These are phyloP conservation scores for Acronicta psi DNA, from an alignment of 2,888 invertebrate genomes.

Conservation along the genomic window DNA sequence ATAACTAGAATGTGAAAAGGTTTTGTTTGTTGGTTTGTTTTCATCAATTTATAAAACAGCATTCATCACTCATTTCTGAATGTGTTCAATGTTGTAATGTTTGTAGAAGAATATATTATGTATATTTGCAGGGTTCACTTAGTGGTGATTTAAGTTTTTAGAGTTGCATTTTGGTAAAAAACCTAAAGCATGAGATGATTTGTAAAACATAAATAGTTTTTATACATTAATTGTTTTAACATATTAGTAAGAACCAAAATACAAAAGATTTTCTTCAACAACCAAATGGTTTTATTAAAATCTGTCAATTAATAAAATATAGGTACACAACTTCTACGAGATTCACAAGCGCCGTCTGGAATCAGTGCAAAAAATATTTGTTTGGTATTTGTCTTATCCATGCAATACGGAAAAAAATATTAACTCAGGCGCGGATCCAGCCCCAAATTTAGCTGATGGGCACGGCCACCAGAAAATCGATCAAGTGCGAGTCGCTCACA, in stretches of 20 bases:
- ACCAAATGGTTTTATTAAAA: conserved; percentile 60
- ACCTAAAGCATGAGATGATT: conserved; percentile 73
- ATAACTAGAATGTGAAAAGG: conserved; percentile 42
- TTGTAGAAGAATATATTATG: conserved; percentile 54
- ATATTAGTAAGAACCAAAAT: conserved; percentile 81
- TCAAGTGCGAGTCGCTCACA: too few species aligned
- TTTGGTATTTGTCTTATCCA: too few species aligned
- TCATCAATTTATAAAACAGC: conserved; percentile 30
- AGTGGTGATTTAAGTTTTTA: conserved; percentile 74
- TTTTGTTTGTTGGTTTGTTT: conserved; percentile 52
- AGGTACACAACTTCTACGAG: too few species aligned
- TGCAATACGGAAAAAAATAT: too few species aligned
- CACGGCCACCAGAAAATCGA: too few species aligned
- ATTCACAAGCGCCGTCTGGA: too few species aligned
- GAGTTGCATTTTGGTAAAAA: conserved; percentile 73
- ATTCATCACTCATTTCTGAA: conserved; percentile 42
- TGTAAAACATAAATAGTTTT: conserved; percentile 76
- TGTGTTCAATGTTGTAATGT: conserved; percentile 55
- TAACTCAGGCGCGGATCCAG: too few species aligned
- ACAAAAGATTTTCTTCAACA: conserved; percentile 78
- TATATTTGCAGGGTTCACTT: conserved; percentile 63
- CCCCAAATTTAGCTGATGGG: too few species aligned
- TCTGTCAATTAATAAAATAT: too few species aligned
- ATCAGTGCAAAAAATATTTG: too few species aligned
- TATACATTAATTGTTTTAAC: conserved; percentile 80